Evolutionary conservation across 2,888 invertebrate species (phyloP), one percentile per base, ranked within the genome.

Genomic region (Odontothrips loti): DNA sequence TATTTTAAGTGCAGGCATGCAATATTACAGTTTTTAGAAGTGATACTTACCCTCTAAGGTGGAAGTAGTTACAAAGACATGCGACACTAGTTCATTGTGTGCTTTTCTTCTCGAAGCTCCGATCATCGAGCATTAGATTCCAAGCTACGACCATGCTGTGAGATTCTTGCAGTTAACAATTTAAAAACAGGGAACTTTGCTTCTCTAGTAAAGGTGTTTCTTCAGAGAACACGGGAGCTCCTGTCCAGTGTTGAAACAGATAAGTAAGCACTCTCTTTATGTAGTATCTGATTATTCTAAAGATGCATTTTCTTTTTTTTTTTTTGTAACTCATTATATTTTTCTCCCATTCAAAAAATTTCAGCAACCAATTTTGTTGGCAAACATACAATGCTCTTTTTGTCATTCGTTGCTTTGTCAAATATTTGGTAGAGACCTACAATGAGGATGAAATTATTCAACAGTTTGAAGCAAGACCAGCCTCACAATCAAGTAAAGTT

Each of bases 331-430:
- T n/a, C n/a, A n/a, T n/a, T n/a, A 80, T n/a, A 47, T 47, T 82
- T 82, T 78, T 81, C 51, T 81, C 82, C 80, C 80, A 34, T 82
- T 79, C 80, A n/a, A 15, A 48, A 29, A 82, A 84, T 90, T 90
- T 82, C 86, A 93, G 93, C 85, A 91, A 91, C 84, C 89, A 93
- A 85, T 92, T 96, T 85, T 94, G 95, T 80, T 98, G 97, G 96
- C 98, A 98, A 87, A 94, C 96, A 0, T 96, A 95, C 88, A 99
- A 99, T 88, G 95, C 96, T 0, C 88, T 99, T 80, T 96, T 97
- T 86, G 94, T 97, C 47, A 92, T 98, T 82, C 91, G 98, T 85
- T 94, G 91, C 83, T 91, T 94, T 83, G 88, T 93, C 82, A 98
- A 98, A 87, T 98, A 96, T 86, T 90, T 98, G 75, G 94, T 96